Evolutionary conservation across 2,797 vertebrate genomes (phyloP).

Genomic region (Etheostoma perlongum): DNA sequence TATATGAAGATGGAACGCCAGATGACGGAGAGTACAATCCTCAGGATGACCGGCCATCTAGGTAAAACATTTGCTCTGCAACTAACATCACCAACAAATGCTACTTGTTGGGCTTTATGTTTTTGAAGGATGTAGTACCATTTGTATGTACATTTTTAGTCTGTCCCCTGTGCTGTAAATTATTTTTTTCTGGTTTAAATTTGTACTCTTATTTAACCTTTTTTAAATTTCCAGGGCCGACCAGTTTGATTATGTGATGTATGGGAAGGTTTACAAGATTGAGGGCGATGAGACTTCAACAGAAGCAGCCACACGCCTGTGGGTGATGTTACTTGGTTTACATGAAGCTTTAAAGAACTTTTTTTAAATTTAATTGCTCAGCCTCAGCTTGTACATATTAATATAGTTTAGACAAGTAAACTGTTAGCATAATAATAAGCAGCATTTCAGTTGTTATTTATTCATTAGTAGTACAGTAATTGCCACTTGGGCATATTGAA

Average conservation of each 20-base stretch:
- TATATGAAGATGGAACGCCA: slow-evolving; percentile 97
- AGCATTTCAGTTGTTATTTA: not conserved
- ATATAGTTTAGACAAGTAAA: not conserved
- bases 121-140: not conserved
- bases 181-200: not conserved
- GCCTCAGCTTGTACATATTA: not conserved
- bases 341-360: not conserved
- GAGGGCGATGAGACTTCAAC: slow-evolving; percentile 98
- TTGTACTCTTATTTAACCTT: slow-evolving; percentile 8
- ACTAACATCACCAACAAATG: not conserved
- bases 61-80: slow-evolving; percentile 77
- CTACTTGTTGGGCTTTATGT: not conserved
- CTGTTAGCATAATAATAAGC: not conserved
- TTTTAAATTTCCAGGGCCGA: slow-evolving; percentile 88
- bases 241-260: slow-evolving; percentile 99
- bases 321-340: slow-evolving; percentile 72
- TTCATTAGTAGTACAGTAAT: not conserved
- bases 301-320: slow-evolving; percentile 98
- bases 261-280: slow-evolving; percentile 97
- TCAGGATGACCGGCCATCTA: slow-evolving; percentile 94
- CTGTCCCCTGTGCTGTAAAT: not conserved
- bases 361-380: not conserved
- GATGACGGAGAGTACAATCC: slow-evolving; percentile 99
- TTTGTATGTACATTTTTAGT: not conserved
- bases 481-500: not conserved